Percentiles rank a stretch among this genome's conserved stretches.
Conservation (phyloP, 2,797 vertebrate species). For the Propithecus perrieri region DNA sequence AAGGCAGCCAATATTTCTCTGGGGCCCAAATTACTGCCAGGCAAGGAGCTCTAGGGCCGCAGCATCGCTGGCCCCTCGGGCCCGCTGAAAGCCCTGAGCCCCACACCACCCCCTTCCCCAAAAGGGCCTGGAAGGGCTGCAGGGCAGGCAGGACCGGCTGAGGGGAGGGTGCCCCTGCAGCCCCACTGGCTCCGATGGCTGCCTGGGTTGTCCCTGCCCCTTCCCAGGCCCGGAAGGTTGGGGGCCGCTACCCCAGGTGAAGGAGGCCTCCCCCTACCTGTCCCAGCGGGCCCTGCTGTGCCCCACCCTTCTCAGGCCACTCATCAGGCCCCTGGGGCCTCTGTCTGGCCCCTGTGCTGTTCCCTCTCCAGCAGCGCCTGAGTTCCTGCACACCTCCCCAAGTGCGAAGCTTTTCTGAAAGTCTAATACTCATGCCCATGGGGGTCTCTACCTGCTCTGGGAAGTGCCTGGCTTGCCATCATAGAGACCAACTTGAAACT, state of each 20-base stretch:
- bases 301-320: background rate
- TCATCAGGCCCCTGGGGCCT: background rate
- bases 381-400: background rate
- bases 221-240: background rate
- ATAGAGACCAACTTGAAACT: background rate
- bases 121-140: background rate
- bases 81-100: constrained; percentile 14
- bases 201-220: background rate
- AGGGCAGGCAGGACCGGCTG: background rate
- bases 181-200: background rate
- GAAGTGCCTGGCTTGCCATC: background rate
- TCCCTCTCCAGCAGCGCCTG: background rate
- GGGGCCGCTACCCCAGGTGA: background rate
- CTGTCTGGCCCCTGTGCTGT: background rate
- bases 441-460: background rate
- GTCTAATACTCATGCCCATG: background rate
- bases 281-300: background rate
- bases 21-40: constrained; percentile 59
- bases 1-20: constrained; percentile 63
- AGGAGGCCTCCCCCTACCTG: background rate
- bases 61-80: background rate
- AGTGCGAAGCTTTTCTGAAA: background rate
- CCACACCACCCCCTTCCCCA: background rate
- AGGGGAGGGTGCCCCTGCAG: background rate
- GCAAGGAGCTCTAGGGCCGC: background rate